Base-by-base conservation (phyloP, 1,140 invertebrate species). In the Thaumatotibia leucotreta region DNA sequence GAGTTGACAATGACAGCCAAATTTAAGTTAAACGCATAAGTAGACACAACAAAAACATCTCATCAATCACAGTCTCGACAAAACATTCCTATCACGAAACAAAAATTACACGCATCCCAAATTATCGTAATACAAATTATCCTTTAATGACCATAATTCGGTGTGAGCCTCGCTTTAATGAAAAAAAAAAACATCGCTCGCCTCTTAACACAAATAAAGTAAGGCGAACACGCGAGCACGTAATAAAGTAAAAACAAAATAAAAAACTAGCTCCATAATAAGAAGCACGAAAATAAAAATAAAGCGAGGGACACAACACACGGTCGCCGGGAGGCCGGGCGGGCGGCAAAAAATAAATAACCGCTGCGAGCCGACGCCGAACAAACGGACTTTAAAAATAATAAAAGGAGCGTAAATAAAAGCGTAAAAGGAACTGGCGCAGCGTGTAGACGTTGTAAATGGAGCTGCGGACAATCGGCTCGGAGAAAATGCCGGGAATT, bases 101-200 rank as follows among this genome's bases (percentile, higher is more conserved):
- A 85, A 88, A 85, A 91, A 91, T 91, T 88, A 91, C 84, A 91
- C 86, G 84, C 86, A 87, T 87, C 86, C 85, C 79, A 88, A 85
- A 91, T 91, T 88, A 91, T 85, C 86, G 88, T 89, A 86, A 89
- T 89, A 91, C 87, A 91, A 91, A 91, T 91, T 91, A 91, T 89
- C 83, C 86, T 89, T 88, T 91, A 91, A 91, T 91, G 84, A 91
- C 86, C 86, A 89, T 89, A 89, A 89, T 91, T 88, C 84, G 82
- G 84, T 88, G 84, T 80, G 86, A 86, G 84, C 72, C 84, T 81
- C 85, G 84, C 89, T 88, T 88, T 84, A 89, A 80, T 64, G 83
- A 84, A 88, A 82, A 82, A 82, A n/a, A 84, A 79, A 69, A 83
- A 87, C 75, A 82, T 74, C 74, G 77, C 79, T 83, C 81, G 82